A percentile compares a stretch with the other conserved stretches of the same genome.
Conservation (phyloP, 1,140 invertebrate genomes). For the Brevipalpus yothersi region DNA sequence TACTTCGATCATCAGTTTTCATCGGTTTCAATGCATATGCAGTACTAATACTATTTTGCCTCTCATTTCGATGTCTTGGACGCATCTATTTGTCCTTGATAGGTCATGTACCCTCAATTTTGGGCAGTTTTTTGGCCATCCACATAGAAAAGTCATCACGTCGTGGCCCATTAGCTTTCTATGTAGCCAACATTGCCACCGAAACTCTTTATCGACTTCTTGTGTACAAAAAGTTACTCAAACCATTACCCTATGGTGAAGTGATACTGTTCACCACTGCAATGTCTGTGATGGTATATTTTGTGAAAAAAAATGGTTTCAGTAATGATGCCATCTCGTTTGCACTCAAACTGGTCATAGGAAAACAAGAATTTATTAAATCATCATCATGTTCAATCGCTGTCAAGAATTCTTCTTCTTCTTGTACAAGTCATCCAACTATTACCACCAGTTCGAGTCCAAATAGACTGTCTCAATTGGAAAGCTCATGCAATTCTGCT, state of each 20-base stretch:
- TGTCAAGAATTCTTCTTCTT: too few species aligned
- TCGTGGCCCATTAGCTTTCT: constrained; percentile 38
- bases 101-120: background rate
- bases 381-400: too few species aligned
- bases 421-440: too few species aligned
- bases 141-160: constrained; percentile 44
- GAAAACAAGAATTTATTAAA: background rate
- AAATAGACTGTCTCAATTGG: too few species aligned
- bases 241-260: constrained; percentile 34
- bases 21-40: constrained; percentile 1
- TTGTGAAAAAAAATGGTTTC: constrained; percentile 5
- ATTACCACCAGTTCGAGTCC: too few species aligned
- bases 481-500: too few species aligned
- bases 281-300: constrained; percentile 1
- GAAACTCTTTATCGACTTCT: constrained; percentile 17
- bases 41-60: background rate
- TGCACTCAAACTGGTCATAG: constrained; percentile 6
- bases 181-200: constrained; percentile 45
- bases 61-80: background rate
- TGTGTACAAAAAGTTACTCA: constrained; percentile 22
- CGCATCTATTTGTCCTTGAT: background rate
- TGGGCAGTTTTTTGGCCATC: constrained; percentile 5
- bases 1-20: background rate
- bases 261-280: constrained; percentile 13
- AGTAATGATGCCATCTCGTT: constrained; percentile 4